Base-by-base conservation (phyloP, 1,140 invertebrate species). In the Cydia strobilella region DNA sequence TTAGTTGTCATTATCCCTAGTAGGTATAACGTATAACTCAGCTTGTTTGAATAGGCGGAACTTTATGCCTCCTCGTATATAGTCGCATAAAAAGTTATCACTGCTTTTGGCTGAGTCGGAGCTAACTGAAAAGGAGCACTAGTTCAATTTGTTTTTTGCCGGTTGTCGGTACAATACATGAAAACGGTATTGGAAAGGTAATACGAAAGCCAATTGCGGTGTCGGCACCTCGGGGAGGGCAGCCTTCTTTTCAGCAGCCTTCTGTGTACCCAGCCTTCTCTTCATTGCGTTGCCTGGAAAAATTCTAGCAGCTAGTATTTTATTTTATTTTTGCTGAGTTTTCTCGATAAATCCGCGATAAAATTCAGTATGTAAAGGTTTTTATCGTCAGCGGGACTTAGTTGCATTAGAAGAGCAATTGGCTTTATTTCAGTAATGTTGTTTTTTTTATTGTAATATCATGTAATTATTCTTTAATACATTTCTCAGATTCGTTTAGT, bases 151-250 rank as follows among this genome's bases (percentile, higher is more conserved):
- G 20, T 69, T 69, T 69, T 69, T 69, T 69, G 31, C 31, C 65
- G 10, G 31, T 69, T 69, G 27, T 35, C 65, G n/a, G 35, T 35
- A 69, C 65, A 69, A 69, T 69, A 69, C 65, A 69, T 69, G 65
- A 69, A 66, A 69, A 69, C 65, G 27, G 65, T 69, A 69, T 69
- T 73, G 72, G 72, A 73, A 73, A 73, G 42, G 72, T 73, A 73
- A 73, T 73, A 54, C 23, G 31, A 73, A 73, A 73, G 72, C 72
- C 72, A 73, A 73, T 73, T 73, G 72, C 72, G 51, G 72, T 51
- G 42, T 73, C 72, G 72, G 45, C 51, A 73, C 72, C 72, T 73
- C 72, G 35, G 72, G 72, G 72, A 73, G 51, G 31, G 42, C 42
- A 54, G 72, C 31, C 65, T 39, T 69, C 65, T 69, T 69, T 69